Conservation (phyloP, 2,797 vertebrate species). For the Ctenopoma kingsleyae region DNA sequence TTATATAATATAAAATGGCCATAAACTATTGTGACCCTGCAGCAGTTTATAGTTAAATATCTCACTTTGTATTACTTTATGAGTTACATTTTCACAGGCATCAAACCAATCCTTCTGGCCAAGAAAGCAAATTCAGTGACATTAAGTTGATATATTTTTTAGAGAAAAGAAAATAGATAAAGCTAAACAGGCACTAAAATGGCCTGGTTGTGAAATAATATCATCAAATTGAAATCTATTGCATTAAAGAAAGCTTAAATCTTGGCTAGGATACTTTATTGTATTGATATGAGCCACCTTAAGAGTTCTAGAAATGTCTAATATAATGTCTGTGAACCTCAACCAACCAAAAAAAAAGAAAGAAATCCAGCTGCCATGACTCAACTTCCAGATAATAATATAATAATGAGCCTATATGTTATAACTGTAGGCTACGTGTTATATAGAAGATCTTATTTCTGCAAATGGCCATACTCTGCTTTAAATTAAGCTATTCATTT, state of each 20-base stretch:
- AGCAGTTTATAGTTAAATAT: background rate
- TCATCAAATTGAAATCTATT: background rate
- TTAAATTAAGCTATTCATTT: background rate
- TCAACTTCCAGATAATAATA: too few relatives aligned
- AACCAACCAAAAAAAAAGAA: background rate
- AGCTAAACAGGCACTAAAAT: background rate
- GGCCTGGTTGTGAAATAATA: background rate
- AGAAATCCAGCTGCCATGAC: too few relatives aligned
- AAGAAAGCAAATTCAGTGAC: background rate
- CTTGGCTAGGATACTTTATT: rapidly evolving
- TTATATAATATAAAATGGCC: background rate
- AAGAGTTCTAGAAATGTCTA: background rate
- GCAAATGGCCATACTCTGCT: background rate
- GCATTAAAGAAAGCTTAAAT: background rate
- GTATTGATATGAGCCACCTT: background rate
- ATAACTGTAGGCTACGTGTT: background rate
- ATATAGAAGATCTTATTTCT: background rate
- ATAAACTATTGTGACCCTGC: background rate
- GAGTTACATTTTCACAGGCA: background rate
- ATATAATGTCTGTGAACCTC: background rate
- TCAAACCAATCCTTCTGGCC: background rate
- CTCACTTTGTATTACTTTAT: background rate
- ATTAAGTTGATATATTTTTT: background rate
- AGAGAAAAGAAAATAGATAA: background rate
- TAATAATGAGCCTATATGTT: too few relatives aligned